Percentiles rank a stretch among this genome's conserved stretches.
These are phyloP conservation scores for Meloidogyne hapla DNA, from an alignment of 1,140 invertebrate species.

Conservation along the genomic window DNA sequence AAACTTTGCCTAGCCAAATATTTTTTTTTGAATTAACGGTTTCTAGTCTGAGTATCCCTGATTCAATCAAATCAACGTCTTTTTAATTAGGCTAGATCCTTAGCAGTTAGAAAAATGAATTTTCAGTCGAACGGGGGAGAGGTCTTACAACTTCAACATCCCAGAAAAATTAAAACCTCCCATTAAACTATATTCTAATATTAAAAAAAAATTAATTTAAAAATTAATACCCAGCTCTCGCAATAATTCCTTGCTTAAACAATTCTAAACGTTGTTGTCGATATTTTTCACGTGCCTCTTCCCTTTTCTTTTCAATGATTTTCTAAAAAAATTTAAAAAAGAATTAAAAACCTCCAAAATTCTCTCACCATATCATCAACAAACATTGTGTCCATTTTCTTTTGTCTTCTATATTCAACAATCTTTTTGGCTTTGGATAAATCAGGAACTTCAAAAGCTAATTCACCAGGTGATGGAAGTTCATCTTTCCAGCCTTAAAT, in stretches of 20 bases:
- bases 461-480: slow-evolving; percentile 81
- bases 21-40: no score
- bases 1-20: no score
- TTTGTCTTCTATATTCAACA: slow-evolving; percentile 68
- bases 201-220: not conserved
- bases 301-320: not conserved
- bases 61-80: no score
- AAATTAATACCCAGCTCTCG: slow-evolving; percentile 31
- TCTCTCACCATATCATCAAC: slow-evolving; percentile 51
- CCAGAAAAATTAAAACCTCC: no score
- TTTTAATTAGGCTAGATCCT: no score
- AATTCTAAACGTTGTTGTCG: slow-evolving; percentile 23
- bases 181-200: no score
- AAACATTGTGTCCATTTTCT: slow-evolving; percentile 70
- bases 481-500: slow-evolving; percentile 76
- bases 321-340: slow-evolving; percentile 5
- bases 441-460: slow-evolving; percentile 77
- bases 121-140: no score
- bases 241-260: slow-evolving; percentile 41
- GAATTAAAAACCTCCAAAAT: slow-evolving; percentile 62
- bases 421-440: slow-evolving; percentile 76
- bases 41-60: no score
- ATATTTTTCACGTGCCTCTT: not conserved
- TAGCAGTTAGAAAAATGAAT: no score
- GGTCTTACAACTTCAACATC: no score